phyloP scores from a whole-genome alignment of 2,113 vertebrate genomes.

The Tachycineta bicolor region DNA sequence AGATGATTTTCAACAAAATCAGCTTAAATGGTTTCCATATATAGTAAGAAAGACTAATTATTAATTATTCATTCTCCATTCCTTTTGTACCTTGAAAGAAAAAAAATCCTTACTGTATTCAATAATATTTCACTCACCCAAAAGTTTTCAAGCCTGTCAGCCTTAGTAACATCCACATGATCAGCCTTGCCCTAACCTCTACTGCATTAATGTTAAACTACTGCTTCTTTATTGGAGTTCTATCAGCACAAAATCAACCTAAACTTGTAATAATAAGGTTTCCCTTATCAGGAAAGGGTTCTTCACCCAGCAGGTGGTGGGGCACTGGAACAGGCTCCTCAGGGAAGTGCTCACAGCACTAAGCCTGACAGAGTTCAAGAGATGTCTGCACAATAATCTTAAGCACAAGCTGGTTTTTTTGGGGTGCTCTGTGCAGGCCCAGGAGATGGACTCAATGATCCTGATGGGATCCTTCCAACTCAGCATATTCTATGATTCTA shows the following conservation, averaged over 20 bases:
- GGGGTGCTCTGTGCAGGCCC: neutral
- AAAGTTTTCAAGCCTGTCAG: neutral
- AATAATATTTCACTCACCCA: neutral
- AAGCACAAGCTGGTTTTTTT: neutral
- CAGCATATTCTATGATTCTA: neutral
- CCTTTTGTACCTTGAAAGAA: neutral
- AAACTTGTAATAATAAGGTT: neutral
- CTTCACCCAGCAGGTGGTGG: rapidly evolving
- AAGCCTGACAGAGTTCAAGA: neutral
- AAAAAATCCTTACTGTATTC: neutral
- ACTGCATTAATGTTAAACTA: neutral
- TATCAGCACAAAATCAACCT: neutral
- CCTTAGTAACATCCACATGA: neutral
- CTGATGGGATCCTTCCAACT: neutral
- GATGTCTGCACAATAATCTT: neutral
- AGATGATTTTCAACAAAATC: neutral
- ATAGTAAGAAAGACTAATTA: neutral
- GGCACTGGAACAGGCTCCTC: neutral
- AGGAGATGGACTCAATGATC: neutral
- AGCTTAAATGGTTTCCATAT: neutral
- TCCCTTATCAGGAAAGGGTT: neutral
- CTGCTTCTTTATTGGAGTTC: neutral
- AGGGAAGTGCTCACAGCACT: neutral
- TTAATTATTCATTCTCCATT: neutral
- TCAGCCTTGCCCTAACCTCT: neutral